Base-by-base conservation (phyloP, 1,140 invertebrate species). In the Carcinoscorpius rotundicauda region DNA sequence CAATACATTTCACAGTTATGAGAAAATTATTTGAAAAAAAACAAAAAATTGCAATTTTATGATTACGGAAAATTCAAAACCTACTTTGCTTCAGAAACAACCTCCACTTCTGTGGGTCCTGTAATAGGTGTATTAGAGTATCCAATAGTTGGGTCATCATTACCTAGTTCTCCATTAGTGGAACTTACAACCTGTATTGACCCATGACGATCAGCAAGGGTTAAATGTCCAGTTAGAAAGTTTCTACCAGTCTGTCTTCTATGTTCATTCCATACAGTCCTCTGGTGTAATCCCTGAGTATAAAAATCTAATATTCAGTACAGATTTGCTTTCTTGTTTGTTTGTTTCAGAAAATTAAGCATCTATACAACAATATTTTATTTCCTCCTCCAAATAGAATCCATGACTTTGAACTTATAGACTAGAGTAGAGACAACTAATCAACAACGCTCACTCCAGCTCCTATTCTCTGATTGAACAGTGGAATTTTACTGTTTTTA, bases 111-210 rank as follows among this genome's bases (percentile, higher is more conserved):
- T 77, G 89, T 87, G 71, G 86, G 86, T 75, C 88, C 87, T 66
- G 91, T 93, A 75, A 97, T 96, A 66, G 93, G 93, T 71, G 93
- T 95, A 78, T 96, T 96, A 74, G 92, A 95, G 79, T 96, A 92
- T 62, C 91, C 93, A 71, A 90, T 92, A 58, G 89, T 93, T 48
- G 92, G 93, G 81, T 97, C 93, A 78, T 97, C 94, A 71, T 88
- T 87, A 61, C 88, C 91, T 72, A 96, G 79, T 81, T 97, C 94
- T 70, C 93, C 94, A 80, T 96, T 96, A 64, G 93, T 95, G 68
- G 93, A 97, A 77, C 90, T 95, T 70, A 97, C 91, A 82, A 97
- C 93, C 89, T 97, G 82, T 4, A 82, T 79, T 57, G 73, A 80
- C 66, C 70, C 67, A 52, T 65, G 59, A 48, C 68, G 52, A 64